These are phyloP conservation scores for Chironomus tepperi DNA, from an alignment of 1,140 invertebrate genomes.

Conservation along the genomic window DNA sequence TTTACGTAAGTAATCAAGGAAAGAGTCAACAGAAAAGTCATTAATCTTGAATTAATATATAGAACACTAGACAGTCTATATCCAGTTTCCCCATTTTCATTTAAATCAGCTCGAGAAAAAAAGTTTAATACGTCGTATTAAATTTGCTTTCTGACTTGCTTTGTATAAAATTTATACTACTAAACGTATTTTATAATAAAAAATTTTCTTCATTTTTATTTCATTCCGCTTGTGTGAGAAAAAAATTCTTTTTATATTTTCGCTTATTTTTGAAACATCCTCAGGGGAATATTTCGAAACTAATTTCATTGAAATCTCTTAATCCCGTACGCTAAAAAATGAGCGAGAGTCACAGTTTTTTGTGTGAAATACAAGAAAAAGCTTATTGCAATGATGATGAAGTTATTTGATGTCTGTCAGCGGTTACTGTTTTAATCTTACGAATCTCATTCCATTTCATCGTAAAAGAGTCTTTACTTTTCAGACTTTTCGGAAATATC, in stretches of 20 bases:
- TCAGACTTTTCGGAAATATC: too few species aligned
- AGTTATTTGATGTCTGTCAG: neutral
- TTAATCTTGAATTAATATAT: too few species aligned
- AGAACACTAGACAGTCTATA: too few species aligned
- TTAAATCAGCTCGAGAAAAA: too few species aligned
- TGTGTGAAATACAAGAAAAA: too few species aligned
- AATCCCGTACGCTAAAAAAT: neutral
- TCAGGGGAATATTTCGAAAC: neutral
- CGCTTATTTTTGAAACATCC: neutral
- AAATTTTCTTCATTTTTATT: neutral
- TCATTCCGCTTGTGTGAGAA: neutral
- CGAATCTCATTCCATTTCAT: neutral
- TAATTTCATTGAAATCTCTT: neutral
- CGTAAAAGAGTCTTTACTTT: neutral
- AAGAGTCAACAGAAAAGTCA: too few species aligned
- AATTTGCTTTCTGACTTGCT: neutral
- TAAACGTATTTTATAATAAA: constrained; percentile 15
- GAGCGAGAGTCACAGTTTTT: neutral
- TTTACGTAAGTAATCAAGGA: too few species aligned
- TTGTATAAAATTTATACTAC: neutral
- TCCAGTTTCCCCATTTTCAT: too few species aligned
- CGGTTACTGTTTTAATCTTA: neutral
- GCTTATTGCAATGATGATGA: neutral
- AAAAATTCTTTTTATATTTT: neutral
- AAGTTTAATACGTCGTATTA: too few species aligned